phyloP scores from a whole-genome alignment of 2,113 vertebrate species.

The Rhombomys opimus region DNA sequence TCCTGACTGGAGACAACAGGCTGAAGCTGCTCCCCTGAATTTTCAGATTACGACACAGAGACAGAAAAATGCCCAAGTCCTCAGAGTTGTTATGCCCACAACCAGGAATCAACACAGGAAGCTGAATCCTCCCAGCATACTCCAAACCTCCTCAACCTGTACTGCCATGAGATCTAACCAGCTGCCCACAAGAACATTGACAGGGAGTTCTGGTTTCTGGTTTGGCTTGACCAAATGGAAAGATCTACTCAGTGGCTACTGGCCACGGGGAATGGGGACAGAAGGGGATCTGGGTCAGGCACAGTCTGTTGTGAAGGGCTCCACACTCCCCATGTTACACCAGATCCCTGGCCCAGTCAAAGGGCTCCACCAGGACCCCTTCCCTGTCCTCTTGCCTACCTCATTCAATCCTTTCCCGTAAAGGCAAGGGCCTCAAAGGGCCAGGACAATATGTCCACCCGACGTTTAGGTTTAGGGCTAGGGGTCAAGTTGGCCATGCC shows the following conservation, averaged over 20 bases:
- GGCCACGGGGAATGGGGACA: rapidly evolving
- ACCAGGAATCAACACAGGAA: background rate
- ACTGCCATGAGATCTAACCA: rapidly evolving
- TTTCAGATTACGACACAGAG: background rate
- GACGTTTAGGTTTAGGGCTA: background rate
- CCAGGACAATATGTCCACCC: background rate
- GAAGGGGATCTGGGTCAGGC: background rate
- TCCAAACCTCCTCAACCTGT: background rate
- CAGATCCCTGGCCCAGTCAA: background rate
- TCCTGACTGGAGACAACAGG: background rate
- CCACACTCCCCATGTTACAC: rapidly evolving
- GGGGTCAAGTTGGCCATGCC: too few relatives aligned
- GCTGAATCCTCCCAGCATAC: rapidly evolving
- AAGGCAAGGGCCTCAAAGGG: background rate
- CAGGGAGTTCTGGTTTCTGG: background rate
- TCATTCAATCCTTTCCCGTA: rapidly evolving
- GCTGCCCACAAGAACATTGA: background rate
- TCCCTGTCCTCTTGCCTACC: background rate
- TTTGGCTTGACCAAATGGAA: background rate
- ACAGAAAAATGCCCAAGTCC: background rate
- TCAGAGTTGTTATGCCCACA: background rate
- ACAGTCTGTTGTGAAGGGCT: rapidly evolving
- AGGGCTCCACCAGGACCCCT: too few relatives aligned
- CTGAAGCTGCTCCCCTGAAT: rapidly evolving
- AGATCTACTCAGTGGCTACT: rapidly evolving